Evolutionary conservation across 2,113 vertebrate genomes (phyloP).

Genomic region (Xiphophorus hellerii): DNA sequence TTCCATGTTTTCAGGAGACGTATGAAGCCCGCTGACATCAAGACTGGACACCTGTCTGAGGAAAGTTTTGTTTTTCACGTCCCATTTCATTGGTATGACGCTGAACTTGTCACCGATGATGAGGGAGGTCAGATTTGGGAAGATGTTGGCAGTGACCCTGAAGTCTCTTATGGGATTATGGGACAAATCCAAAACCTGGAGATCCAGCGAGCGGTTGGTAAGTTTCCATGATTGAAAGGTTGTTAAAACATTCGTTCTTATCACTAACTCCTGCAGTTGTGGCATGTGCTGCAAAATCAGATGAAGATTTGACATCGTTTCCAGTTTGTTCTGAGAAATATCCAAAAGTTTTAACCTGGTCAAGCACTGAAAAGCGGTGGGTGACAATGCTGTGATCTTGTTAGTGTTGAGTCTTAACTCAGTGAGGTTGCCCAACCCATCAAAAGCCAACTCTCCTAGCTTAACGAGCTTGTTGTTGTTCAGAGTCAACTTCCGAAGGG

Average conservation of each 20-base stretch:
- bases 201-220: slow-evolving; percentile 42
- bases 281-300: slow-evolving; percentile 55
- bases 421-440: slow-evolving; percentile 63
- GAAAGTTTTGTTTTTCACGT: slow-evolving; percentile 58
- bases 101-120: slow-evolving; percentile 42
- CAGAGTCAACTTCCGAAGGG: slow-evolving; percentile 60
- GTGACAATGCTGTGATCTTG: slow-evolving; percentile 22
- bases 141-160: slow-evolving; percentile 59
- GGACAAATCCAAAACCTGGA: slow-evolving; percentile 59
- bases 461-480: slow-evolving; percentile 50
- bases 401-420: slow-evolving; percentile 55
- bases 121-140: slow-evolving; percentile 67
- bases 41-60: slow-evolving; percentile 64
- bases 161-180: slow-evolving; percentile 58
- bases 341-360: slow-evolving; percentile 57
- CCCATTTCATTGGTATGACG: slow-evolving; percentile 49
- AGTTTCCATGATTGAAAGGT: slow-evolving; percentile 53
- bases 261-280: slow-evolving; percentile 31
- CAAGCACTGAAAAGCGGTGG: slow-evolving; percentile 52
- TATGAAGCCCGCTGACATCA: slow-evolving; percentile 59
- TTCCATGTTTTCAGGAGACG: slow-evolving; percentile 39
- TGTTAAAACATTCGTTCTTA: slow-evolving; percentile 2
- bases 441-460: slow-evolving; percentile 51
- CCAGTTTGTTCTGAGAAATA: slow-evolving; percentile 59
- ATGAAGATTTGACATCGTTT: slow-evolving; percentile 6